A percentile compares a stretch with the other conserved stretches of the same genome.
phyloP scores from a whole-genome alignment of 2,888 invertebrate genomes.

The Mythimna ferrago region DNA sequence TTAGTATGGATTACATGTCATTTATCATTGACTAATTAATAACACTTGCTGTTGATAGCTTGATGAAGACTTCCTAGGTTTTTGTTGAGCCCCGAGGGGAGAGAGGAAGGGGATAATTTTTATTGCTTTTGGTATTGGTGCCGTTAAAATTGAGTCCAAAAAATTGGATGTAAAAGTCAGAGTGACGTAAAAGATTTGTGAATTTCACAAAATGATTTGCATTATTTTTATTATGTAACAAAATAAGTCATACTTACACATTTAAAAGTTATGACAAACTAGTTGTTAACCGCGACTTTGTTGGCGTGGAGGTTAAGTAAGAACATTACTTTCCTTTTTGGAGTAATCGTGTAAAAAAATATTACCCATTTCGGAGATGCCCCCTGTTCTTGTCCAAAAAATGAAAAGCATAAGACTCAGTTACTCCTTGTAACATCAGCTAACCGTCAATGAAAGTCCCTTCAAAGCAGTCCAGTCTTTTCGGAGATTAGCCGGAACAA shows the following conservation, averaged over 20 bases:
- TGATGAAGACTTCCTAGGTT: constrained; percentile 19
- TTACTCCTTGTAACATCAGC: no score
- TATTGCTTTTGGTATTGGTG: neutral
- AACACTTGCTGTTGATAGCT: constrained; percentile 29
- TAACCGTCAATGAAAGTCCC: no score
- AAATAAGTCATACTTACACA: constrained; percentile 4
- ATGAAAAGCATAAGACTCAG: no score
- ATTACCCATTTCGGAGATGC: no score
- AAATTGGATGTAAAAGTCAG: neutral
- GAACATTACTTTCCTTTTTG: no score
- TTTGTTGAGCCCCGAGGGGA: neutral
- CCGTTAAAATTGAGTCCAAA: neutral
- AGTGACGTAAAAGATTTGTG: neutral
- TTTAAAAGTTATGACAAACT: constrained; percentile 4
- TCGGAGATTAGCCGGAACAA: no score
- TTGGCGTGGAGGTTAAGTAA: no score
- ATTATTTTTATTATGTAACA: constrained; percentile 17
- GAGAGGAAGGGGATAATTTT: neutral
- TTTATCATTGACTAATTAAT: constrained; percentile 63
- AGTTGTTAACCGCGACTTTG: no score
- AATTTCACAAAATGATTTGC: neutral
- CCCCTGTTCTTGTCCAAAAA: no score
- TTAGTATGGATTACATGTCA: constrained; percentile 65
- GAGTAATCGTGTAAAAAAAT: no score
- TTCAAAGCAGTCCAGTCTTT: no score